phyloP scores from a whole-genome alignment of 2,888 invertebrate genomes.

The Eumacrocentrus americanus region DNA sequence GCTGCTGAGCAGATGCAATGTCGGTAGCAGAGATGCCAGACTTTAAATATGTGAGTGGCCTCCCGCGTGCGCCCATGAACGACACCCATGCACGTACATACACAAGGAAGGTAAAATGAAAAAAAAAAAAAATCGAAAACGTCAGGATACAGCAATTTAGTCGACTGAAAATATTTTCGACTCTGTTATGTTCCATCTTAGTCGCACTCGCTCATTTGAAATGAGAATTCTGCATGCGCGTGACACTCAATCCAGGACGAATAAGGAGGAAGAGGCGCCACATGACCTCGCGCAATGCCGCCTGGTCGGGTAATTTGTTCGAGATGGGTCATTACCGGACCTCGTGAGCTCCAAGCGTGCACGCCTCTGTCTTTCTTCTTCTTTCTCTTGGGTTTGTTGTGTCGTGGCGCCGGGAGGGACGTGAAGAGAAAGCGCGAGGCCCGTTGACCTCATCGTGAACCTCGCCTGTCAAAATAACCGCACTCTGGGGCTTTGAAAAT shows the following conservation, averaged over 20 bases:
- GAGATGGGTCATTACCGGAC: conserved; percentile 42
- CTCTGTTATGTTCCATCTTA: too few relatives aligned
- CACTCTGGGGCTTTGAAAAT: conserved; percentile 15
- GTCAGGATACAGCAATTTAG: too few relatives aligned
- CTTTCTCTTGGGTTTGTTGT: conserved; percentile 10
- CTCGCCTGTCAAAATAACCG: conserved; percentile 29
- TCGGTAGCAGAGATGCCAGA: too few relatives aligned
- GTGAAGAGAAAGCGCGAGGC: conserved; percentile 28
- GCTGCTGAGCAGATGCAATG: too few relatives aligned
- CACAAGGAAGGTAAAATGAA: too few relatives aligned
- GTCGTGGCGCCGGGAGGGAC: conserved; percentile 28
- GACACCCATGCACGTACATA: too few relatives aligned
- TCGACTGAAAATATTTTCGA: too few relatives aligned
- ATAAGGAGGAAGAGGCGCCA: conserved; percentile 26
- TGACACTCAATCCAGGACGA: conserved; percentile 17
- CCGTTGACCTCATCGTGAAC: conserved; percentile 26
- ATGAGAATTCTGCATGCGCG: conserved; percentile 11
- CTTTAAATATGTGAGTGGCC: too few relatives aligned
- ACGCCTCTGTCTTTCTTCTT: conserved; percentile 15
- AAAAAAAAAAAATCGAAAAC: too few relatives aligned
- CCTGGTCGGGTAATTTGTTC: conserved; percentile 43
- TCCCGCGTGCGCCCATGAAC: too few relatives aligned
- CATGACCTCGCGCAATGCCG: conserved; percentile 30
- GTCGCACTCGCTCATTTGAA: not conserved
- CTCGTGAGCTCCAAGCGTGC: conserved; percentile 21